A percentile compares a stretch with the other conserved stretches of the same genome.
Evolutionary conservation across 2,113 vertebrate genomes (phyloP).

Genomic region (Platycercus adscitus): DNA sequence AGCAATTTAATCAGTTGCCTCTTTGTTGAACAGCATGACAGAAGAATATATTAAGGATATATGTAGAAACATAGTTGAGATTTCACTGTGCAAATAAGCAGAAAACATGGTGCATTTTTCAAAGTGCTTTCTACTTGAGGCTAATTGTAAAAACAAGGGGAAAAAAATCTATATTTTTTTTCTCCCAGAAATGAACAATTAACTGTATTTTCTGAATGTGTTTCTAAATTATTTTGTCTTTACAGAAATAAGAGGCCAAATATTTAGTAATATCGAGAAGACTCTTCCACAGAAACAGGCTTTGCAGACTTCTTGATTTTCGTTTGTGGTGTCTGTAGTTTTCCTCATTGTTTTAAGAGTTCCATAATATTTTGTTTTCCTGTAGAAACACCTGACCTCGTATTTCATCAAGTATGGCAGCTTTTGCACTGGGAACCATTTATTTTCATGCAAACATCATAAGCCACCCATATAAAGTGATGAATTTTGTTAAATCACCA

Average conservation of each 20-base stretch:
- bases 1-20: not conserved
- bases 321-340: not conserved
- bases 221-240: not conserved
- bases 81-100: no score
- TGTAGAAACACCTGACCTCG: not conserved
- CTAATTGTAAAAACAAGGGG: not conserved
- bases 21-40: not conserved
- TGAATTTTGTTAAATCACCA: not conserved
- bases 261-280: not conserved
- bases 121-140: not conserved
- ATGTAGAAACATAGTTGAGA: not conserved
- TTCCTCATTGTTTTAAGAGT: slow-evolving; percentile 3
- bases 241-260: not conserved
- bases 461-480: not conserved
- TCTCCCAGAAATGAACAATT: not conserved
- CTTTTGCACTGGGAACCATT: not conserved
- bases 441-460: slow-evolving; percentile 13
- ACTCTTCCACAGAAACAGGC: not conserved
- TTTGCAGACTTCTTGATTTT: not conserved
- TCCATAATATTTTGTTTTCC: slow-evolving; percentile 10
- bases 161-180: not conserved
- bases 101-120: not conserved
- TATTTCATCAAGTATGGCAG: not conserved
- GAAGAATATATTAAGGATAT: not conserved
- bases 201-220: not conserved